These are phyloP conservation scores for Apteryx mantelli DNA, from an alignment of 2,113 vertebrate genomes.

Conservation along the genomic window DNA sequence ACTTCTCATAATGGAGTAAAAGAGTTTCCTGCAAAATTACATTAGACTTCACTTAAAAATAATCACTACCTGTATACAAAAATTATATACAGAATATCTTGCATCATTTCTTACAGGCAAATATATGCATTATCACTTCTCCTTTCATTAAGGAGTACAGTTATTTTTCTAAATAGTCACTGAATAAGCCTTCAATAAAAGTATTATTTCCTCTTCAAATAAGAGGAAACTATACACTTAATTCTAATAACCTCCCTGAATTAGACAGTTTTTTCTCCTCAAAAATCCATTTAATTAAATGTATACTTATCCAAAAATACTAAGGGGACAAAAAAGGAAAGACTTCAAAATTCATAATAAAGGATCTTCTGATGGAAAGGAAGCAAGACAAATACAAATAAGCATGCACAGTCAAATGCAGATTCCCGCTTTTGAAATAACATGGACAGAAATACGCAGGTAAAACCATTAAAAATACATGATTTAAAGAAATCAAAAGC, in stretches of 20 bases:
- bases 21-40: background rate
- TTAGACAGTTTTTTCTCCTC: background rate
- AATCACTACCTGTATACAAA: background rate
- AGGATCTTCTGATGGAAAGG: background rate
- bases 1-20: background rate
- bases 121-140: background rate
- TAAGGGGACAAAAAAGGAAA: background rate
- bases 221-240: background rate
- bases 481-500: background rate
- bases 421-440: background rate
- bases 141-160: background rate
- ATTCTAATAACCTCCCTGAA: no score
- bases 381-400: background rate
- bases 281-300: background rate
- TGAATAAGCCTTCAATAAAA: background rate
- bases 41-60: background rate
- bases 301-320: background rate
- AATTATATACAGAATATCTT: background rate
- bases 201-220: background rate
- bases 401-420: background rate
- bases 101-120: background rate
- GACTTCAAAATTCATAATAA: background rate
- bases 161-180: no score
- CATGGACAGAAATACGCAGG: background rate
- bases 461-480: no score